Conservation (phyloP, 2,888 invertebrate genomes). For the Drosophila picticornis region DNA sequence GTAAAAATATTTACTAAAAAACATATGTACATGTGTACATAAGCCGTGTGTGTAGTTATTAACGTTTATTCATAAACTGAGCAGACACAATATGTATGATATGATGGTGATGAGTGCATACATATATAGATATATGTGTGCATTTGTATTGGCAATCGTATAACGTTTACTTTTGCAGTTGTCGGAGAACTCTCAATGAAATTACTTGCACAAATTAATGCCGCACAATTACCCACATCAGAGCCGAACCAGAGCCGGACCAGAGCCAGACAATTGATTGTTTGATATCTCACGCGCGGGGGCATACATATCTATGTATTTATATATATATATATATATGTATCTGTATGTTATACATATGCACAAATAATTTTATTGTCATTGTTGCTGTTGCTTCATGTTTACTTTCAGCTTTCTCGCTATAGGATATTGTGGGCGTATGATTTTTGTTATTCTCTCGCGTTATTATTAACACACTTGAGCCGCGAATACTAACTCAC, state of each 20-base stretch:
- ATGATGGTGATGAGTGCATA: slow-evolving; percentile 8
- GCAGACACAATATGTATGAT: slow-evolving; percentile 30
- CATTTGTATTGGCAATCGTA: slow-evolving; percentile 12
- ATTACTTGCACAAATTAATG: slow-evolving; percentile 80
- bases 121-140: slow-evolving; percentile 8
- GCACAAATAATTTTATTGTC: slow-evolving; percentile 20
- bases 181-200: slow-evolving; percentile 57
- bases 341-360: background rate
- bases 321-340: slow-evolving; percentile 24
- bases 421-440: slow-evolving; percentile 74
- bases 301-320: slow-evolving; percentile 30
- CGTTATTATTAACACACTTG: slow-evolving; percentile 60
- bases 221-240: slow-evolving; percentile 62
- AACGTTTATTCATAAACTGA: slow-evolving; percentile 59
- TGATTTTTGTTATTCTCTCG: slow-evolving; percentile 44
- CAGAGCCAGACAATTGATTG: slow-evolving; percentile 70
- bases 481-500: slow-evolving; percentile 2
- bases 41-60: slow-evolving; percentile 56
- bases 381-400: slow-evolving; percentile 18
- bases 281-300: slow-evolving; percentile 45
- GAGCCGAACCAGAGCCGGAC: slow-evolving; percentile 53
- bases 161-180: slow-evolving; percentile 21
- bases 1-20: slow-evolving; percentile 64
- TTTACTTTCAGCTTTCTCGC: slow-evolving; percentile 42
- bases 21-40: slow-evolving; percentile 4